Evolutionary conservation across 2,888 invertebrate species (phyloP), one percentile per base, ranked within the genome.

Genomic region (Drosophila longiperda): DNA sequence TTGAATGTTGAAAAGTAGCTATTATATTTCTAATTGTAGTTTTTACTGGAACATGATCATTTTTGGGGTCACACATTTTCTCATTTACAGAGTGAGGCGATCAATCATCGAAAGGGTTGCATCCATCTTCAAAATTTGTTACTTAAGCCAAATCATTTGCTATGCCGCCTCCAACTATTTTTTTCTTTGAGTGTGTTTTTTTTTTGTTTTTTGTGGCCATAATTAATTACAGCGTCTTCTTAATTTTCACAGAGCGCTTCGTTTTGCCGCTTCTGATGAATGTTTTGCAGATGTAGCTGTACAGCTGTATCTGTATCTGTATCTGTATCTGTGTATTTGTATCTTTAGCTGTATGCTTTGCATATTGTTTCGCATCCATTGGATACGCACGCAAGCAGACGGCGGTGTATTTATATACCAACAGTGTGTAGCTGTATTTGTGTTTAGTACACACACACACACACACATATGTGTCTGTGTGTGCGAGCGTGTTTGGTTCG

Each of bases 371-470:
- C 83, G 81, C 80, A 87, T 87, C 85, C 80, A 89, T 83, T 74
- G 87, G 89, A 90, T 90, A 87, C 84, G 90, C 89, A 89, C 77
- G 84, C 87, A 71, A 81, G 63, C 75, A 75, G 70, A 73, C 79
- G 78, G 79, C 74, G 76, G 73, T 79, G 86, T 85, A 86, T 86
- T 86, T 87, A 90, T 86, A 86, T 80, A 86, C 87, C 80, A 66
- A 63, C 45, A 38, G 61, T 54, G 45, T 73, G 79, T 75, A 63
- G 49, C 64, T 62, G 57, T 64, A 60, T 49, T 23, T 48, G 54
- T 68, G 45, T 12, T 45, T 45, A 45, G 23, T 45, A 45, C 45
- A 45, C 7, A 45, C 20, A 23, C 45, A 45, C 7, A 45, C 20
- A 45, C 20, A 12, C 7, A 45, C 7, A 42, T 34, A 33, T 45